phyloP scores from a whole-genome alignment of 2,797 vertebrate species.

The Semotilus atromaculatus region DNA sequence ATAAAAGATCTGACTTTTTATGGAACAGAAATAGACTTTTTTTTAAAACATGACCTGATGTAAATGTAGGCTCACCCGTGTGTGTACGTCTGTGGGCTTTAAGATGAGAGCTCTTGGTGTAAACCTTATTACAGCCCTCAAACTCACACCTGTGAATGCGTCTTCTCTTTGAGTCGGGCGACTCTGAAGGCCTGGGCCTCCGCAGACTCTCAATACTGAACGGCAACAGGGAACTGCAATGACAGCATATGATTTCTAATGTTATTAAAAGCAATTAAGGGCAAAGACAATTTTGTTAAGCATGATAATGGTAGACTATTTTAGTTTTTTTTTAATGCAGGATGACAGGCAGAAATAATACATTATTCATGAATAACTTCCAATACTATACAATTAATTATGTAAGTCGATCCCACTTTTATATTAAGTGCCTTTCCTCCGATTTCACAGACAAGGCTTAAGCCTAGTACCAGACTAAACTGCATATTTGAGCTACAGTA shows the following conservation, averaged over 20 bases:
- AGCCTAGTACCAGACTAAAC: not conserved
- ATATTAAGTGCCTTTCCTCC: not conserved
- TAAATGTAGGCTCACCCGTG: conserved; percentile 73
- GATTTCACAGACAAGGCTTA: not conserved
- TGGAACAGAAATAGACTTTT: not conserved
- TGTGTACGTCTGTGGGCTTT: conserved; percentile 89
- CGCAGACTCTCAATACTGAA: conserved; percentile 90
- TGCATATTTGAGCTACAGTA: too few relatives aligned
- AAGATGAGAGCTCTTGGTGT: conserved; percentile 89
- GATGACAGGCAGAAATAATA: not conserved
- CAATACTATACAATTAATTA: not conserved
- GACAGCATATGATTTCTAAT: not conserved
- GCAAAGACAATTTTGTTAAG: not conserved
- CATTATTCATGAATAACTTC: not conserved
- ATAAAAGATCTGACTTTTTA: not conserved
- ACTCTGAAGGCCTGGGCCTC: conserved; percentile 85
- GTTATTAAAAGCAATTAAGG: not conserved
- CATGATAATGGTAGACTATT: not conserved
- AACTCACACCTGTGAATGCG: conserved; percentile 90
- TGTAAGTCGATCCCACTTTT: not conserved
- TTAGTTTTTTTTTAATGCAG: not conserved
- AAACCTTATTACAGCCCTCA: conserved; percentile 89
- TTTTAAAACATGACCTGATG: too few relatives aligned
- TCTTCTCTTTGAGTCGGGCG: conserved; percentile 87
- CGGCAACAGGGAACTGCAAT: conserved; percentile 82